These are phyloP conservation scores for Acanthis flammea DNA, from an alignment of 2,797 vertebrate genomes.

Conservation along the genomic window DNA sequence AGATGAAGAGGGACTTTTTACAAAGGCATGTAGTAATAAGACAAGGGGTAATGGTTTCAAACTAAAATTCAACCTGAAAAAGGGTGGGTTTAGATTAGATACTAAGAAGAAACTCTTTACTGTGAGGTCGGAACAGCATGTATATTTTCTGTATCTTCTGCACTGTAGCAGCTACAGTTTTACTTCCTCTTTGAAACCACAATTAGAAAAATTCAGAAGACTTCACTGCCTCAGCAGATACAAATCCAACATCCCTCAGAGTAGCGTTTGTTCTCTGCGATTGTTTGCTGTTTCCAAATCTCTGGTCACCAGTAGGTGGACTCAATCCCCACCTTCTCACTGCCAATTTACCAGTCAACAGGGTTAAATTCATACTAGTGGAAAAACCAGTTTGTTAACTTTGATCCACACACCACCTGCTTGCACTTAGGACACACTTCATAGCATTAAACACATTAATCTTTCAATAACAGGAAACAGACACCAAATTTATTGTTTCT, in stretches of 20 bases:
- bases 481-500: not conserved
- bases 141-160: not conserved
- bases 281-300: not conserved
- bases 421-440: not conserved
- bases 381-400: not conserved
- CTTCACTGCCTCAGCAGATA: not conserved
- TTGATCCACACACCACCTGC: not conserved
- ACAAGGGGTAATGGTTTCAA: not conserved
- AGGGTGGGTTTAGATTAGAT: not conserved
- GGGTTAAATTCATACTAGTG: not conserved
- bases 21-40: not conserved
- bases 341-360: not conserved
- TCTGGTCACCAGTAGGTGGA: constrained; percentile 13
- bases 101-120: not conserved
- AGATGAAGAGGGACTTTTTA: not conserved
- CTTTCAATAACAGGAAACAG: not conserved
- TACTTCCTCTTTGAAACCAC: not conserved
- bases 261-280: fast-evolving
- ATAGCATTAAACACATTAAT: not conserved
- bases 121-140: not conserved
- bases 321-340: not conserved
- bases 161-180: not conserved
- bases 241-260: not conserved
- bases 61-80: not conserved
- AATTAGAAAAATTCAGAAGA: not conserved